Evolutionary conservation across 1,140 invertebrate species (phyloP), one percentile per base, ranked within the genome.

Genomic region (Neuroterus valhalla): DNA sequence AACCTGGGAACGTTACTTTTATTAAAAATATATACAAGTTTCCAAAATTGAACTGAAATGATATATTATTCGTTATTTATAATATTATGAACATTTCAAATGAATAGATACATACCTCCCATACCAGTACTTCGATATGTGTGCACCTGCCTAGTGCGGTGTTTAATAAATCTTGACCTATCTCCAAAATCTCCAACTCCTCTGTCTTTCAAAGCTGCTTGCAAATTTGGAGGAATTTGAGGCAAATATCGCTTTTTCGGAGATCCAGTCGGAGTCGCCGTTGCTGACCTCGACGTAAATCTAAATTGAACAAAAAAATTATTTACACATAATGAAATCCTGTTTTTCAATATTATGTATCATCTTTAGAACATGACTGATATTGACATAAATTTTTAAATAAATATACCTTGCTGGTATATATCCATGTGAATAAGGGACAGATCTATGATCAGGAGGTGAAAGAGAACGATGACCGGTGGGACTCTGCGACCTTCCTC

Each of bases 161-260:
- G 92, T 77, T 94, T 94, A 79, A 95, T 92, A 77, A 93, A 92
- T 70, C 93, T 92, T 21, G 94, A 92, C 85, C 96, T 92, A 87
- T 97, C 96, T 84, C 98, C 96, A 70, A 97, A 92, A 86, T 98
- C 96, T 91, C 96, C 93, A 3, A 92, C 91, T 42, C 94, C 92
- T 79, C 94, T 91, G 81, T 94, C 94, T 75, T 94, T 94, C 74
- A 94, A 88, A 68, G 93, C 93, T 78, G 92, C 88, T 77, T 93
- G 92, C 62, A 92, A 87, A 79, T 91, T 91, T 84, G 91, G 89
- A 83, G 95, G 96, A 84, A 98, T 97, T 90, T 97, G 96, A 78
- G 98, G 98, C 79, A 99, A 92, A 91, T 98, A 97, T 75, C 98
- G 92, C 90, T 98, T 98, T 91, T 98, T 98, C 31, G 97, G 97